These are phyloP conservation scores for Tinamus guttatus DNA, from an alignment of 2,113 vertebrate species.

Conservation along the genomic window DNA sequence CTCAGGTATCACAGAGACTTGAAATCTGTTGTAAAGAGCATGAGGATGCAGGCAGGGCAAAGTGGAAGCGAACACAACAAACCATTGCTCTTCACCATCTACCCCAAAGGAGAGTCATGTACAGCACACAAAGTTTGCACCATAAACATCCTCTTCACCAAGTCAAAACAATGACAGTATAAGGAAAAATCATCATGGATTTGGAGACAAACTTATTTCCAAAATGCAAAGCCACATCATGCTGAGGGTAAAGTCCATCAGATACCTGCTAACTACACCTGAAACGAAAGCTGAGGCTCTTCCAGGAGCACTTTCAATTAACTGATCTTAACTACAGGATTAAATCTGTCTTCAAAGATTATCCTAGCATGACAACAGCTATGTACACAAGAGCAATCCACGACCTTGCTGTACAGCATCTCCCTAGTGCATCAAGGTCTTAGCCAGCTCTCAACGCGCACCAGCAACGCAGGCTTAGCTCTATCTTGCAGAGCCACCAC, in stretches of 20 bases:
- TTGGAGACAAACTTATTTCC: neutral
- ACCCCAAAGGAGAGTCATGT: neutral
- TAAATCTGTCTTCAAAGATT: neutral
- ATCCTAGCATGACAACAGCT: neutral
- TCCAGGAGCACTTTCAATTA: neutral
- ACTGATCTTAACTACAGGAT: neutral
- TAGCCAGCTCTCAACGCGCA: too few relatives aligned
- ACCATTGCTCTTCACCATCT: neutral
- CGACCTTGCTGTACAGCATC: neutral
- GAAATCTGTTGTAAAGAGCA: neutral
- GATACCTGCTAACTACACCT: neutral
- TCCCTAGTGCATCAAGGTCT: neutral
- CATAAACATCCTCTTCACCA: neutral
- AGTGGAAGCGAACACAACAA: conserved; percentile 14
- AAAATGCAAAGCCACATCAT: neutral
- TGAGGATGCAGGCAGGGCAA: neutral
- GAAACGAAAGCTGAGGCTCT: neutral
- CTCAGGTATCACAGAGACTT: neutral
- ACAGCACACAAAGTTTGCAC: neutral
- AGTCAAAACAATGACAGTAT: neutral
- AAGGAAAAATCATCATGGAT: neutral
- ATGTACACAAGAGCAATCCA: neutral
- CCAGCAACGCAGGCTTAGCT: neutral
- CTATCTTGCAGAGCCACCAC: neutral
- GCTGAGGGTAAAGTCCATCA: neutral